A percentile compares a stretch with the other conserved stretches of the same genome.
phyloP scores from a whole-genome alignment of 2,888 invertebrate genomes.

The Epirrhoe tristata region DNA sequence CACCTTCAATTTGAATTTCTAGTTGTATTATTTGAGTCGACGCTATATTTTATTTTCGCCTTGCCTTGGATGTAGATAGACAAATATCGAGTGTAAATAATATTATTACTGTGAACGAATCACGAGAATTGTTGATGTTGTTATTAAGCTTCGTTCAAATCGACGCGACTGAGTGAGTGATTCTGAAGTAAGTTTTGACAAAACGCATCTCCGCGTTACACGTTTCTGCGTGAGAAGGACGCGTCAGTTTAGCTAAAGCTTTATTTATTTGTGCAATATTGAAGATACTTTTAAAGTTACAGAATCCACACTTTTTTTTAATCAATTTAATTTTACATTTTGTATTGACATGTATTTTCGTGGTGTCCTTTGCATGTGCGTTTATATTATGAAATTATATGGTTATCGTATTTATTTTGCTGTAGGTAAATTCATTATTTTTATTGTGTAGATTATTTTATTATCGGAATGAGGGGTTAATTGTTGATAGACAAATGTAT shows the following conservation, averaged over 20 bases:
- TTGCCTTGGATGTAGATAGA: constrained; percentile 20
- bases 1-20: constrained; percentile 1
- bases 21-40: constrained; percentile 9
- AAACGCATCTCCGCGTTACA: background rate
- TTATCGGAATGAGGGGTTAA: constrained; percentile 31
- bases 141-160: constrained; percentile 12
- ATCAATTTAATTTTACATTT: constrained; percentile 19
- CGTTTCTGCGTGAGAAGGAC: background rate
- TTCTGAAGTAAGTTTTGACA: background rate
- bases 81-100: constrained; percentile 27
- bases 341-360: constrained; percentile 10
- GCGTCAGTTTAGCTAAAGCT: constrained; percentile 7
- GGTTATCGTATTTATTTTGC: constrained; percentile 41
- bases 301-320: constrained; percentile 16
- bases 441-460: constrained; percentile 31
- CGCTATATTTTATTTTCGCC: constrained; percentile 1
- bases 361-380: constrained; percentile 26
- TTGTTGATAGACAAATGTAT: background rate
- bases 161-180: constrained; percentile 7
- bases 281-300: constrained; percentile 21
- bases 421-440: constrained; percentile 33
- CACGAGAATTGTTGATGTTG: constrained; percentile 25
- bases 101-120: constrained; percentile 18
- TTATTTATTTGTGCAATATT: constrained; percentile 29
- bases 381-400: constrained; percentile 29